Conservation (phyloP, 2,888 invertebrate species). For the Machimus atricapillus region DNA sequence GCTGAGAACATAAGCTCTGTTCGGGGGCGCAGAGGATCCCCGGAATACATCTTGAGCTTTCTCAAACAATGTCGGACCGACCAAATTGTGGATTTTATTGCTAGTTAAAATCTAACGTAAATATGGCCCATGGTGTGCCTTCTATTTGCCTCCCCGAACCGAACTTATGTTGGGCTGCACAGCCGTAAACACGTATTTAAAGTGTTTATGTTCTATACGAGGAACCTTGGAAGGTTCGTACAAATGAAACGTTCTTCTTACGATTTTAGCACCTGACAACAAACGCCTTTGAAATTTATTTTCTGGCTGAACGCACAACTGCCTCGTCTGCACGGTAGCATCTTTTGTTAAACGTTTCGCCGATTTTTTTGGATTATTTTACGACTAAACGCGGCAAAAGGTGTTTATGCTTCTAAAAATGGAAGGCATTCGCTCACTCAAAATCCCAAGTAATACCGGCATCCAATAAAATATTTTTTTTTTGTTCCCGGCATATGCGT, state of each 20-base stretch:
- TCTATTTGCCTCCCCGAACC: not conserved
- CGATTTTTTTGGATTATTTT: not conserved
- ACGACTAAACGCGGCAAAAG: not conserved
- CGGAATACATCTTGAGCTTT: not conserved
- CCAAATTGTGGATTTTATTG: not conserved
- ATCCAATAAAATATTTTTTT: not conserved
- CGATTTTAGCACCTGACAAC: not conserved
- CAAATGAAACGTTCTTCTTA: not conserved
- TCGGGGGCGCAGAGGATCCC: not conserved
- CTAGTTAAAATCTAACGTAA: not conserved
- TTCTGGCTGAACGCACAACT: not conserved
- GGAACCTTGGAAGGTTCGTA: not conserved
- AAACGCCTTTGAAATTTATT: not conserved
- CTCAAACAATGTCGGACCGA: not conserved
- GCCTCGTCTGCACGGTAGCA: not conserved
- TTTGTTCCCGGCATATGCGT: not conserved
- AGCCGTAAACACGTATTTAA: not conserved
- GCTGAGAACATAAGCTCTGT: not conserved
- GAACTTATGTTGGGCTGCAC: not conserved
- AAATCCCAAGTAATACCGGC: not conserved
- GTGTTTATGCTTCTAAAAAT: not conserved
- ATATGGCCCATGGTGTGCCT: not conserved
- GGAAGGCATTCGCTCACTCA: not conserved
- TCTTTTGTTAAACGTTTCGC: not conserved
- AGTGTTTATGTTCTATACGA: not conserved